These are phyloP conservation scores for Anthopleura sola DNA, from an alignment of 64 coral and sea anemone genomes.

Conservation along the genomic window DNA sequence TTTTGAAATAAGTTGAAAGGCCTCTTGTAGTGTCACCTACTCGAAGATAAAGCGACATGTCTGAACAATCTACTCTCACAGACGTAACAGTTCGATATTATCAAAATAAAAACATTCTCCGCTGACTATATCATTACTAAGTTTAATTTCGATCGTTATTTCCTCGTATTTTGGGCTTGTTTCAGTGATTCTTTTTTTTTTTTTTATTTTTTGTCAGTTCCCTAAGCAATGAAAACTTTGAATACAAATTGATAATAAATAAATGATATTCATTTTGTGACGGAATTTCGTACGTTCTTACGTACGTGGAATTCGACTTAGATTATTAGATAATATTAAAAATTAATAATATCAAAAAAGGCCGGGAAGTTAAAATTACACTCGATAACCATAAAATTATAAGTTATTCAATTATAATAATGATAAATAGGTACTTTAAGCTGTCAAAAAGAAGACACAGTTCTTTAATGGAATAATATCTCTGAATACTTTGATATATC, in stretches of 20 bases:
- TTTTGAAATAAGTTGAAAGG: not conserved
- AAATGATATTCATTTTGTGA: too few relatives aligned
- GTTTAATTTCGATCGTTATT: not conserved
- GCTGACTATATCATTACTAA: not conserved
- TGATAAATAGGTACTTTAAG: not conserved
- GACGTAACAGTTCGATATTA: not conserved
- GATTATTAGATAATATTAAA: too few relatives aligned
- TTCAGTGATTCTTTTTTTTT: too few relatives aligned
- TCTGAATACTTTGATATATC: not conserved
- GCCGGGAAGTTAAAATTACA: too few relatives aligned
- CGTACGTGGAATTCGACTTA: too few relatives aligned
- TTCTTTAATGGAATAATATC: not conserved
- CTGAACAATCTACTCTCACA: not conserved
- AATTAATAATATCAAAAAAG: too few relatives aligned
- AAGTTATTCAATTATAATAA: not conserved
- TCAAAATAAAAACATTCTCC: not conserved
- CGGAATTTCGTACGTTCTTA: too few relatives aligned
- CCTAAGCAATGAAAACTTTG: too few relatives aligned
- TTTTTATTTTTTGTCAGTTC: too few relatives aligned
- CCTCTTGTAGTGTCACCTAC: not conserved
- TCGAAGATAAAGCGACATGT: not conserved
- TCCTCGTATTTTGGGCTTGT: too few relatives aligned
- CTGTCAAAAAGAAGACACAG: not conserved
- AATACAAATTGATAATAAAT: too few relatives aligned
- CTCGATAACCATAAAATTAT: not conserved